Conservation (phyloP, 1,140 invertebrate genomes). For the Stenopsyche tienmushanensis region DNA sequence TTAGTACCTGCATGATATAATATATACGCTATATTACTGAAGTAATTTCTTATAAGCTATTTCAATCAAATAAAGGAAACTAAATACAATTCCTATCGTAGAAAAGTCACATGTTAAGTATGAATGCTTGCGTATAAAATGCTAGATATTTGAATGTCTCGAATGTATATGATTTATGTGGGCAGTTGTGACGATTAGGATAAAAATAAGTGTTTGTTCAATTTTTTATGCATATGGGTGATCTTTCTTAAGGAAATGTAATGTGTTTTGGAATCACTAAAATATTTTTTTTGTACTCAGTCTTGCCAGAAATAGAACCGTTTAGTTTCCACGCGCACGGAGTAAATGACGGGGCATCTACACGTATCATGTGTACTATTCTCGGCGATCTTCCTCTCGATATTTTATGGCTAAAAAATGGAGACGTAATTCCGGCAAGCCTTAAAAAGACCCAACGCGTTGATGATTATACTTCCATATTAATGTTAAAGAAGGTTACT, state of each 20-base stretch:
- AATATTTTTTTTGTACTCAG: conserved; percentile 50
- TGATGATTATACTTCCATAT: conserved; percentile 47
- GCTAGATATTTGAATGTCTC: too few relatives aligned
- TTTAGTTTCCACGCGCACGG: conserved; percentile 66
- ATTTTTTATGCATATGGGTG: not conserved
- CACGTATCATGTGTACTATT: conserved; percentile 70
- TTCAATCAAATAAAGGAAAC: too few relatives aligned
- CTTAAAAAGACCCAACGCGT: conserved; percentile 41
- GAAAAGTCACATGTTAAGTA: too few relatives aligned
- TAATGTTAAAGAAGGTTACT: conserved; percentile 45
- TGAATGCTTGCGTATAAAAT: too few relatives aligned
- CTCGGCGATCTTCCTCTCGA: conserved; percentile 69
- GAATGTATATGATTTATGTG: too few relatives aligned
- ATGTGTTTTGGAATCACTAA: not conserved
- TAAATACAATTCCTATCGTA: too few relatives aligned
- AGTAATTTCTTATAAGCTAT: too few relatives aligned
- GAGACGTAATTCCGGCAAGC: conserved; percentile 29
- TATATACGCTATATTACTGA: too few relatives aligned
- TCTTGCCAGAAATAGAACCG: conserved; percentile 66
- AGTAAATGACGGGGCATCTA: conserved; percentile 67
- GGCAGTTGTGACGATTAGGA: too few relatives aligned
- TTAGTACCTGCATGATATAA: conserved; percentile 29
- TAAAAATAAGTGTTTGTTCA: too few relatives aligned
- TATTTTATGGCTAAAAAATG: conserved; percentile 60
- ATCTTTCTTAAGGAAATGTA: not conserved